Percentiles rank a stretch among this genome's conserved stretches.
These are phyloP conservation scores for Luperina testacea DNA, from an alignment of 2,888 invertebrate genomes.

Conservation along the genomic window DNA sequence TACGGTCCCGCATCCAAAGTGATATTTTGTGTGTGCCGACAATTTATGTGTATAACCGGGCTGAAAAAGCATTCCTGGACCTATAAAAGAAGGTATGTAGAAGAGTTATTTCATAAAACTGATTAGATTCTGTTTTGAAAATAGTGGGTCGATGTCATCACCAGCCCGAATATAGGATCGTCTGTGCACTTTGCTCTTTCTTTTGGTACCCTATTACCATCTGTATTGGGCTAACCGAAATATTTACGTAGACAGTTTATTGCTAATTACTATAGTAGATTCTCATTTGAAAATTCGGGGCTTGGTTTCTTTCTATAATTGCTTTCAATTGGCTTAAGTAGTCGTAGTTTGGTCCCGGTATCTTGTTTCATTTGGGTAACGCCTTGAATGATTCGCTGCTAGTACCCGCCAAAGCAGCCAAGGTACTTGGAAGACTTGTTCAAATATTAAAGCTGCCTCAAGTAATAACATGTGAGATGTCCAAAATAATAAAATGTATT, in stretches of 20 bases:
- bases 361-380: constrained; percentile 65
- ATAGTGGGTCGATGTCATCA: constrained; percentile 45
- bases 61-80: constrained; percentile 77
- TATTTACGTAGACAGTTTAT: constrained; percentile 22
- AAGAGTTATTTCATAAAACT: constrained; percentile 55
- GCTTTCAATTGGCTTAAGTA: constrained; percentile 68
- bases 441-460: background rate
- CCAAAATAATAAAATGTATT: background rate
- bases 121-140: constrained; percentile 59
- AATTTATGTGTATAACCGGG: constrained; percentile 83
- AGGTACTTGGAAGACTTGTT: constrained; percentile 6
- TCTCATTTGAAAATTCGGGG: constrained; percentile 28
- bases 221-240: constrained; percentile 17
- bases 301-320: constrained; percentile 60
- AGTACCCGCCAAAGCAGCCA: constrained; percentile 35
- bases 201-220: constrained; percentile 40
- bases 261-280: background rate
- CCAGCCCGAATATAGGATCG: constrained; percentile 27
- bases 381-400: constrained; percentile 53
- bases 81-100: constrained; percentile 76
- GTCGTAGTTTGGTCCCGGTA: constrained; percentile 49
- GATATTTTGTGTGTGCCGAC: constrained; percentile 83
- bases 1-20: constrained; percentile 77
- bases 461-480: background rate
- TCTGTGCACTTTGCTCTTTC: constrained; percentile 64